These are phyloP conservation scores for Actinernus sp. DNA, from an alignment of 92 coral and sea anemone species.

Conservation along the genomic window DNA sequence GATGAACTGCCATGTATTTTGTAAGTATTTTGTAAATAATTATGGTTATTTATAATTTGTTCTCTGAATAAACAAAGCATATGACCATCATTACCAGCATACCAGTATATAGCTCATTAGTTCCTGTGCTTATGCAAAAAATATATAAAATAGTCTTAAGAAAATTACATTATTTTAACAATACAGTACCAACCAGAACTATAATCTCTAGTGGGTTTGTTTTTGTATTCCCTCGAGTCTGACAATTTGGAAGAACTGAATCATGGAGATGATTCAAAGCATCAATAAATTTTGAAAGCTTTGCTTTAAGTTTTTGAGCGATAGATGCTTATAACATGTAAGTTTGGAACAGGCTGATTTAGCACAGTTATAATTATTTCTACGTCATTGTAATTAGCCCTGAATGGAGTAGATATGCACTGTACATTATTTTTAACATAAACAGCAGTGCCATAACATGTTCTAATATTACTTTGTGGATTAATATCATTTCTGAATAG, in stretches of 20 bases:
- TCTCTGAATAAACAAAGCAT: too few relatives aligned
- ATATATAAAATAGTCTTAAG: too few relatives aligned
- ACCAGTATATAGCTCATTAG: too few relatives aligned
- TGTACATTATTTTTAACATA: conserved; percentile 40
- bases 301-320: conserved; percentile 58
- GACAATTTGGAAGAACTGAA: neutral
- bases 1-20: too few relatives aligned
- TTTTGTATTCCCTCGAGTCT: too few relatives aligned
- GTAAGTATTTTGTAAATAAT: too few relatives aligned
- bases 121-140: too few relatives aligned
- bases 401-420: conserved; percentile 17
- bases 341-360: conserved; percentile 29
- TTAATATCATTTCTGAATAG: conserved; percentile 51
- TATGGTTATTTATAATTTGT: too few relatives aligned
- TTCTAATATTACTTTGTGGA: conserved; percentile 1
- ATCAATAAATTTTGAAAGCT: conserved; percentile 35
- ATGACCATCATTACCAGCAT: too few relatives aligned
- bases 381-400: conserved; percentile 34
- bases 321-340: conserved; percentile 71
- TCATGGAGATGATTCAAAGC: conserved; percentile 48
- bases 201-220: too few relatives aligned
- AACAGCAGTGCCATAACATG: conserved; percentile 41
- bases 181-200: too few relatives aligned
- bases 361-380: conserved; percentile 49
- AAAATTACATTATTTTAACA: too few relatives aligned